Percentiles rank a stretch among this genome's conserved stretches.
These are phyloP conservation scores for Cheilosia pagana DNA, from an alignment of 2,888 invertebrate species.

Conservation along the genomic window DNA sequence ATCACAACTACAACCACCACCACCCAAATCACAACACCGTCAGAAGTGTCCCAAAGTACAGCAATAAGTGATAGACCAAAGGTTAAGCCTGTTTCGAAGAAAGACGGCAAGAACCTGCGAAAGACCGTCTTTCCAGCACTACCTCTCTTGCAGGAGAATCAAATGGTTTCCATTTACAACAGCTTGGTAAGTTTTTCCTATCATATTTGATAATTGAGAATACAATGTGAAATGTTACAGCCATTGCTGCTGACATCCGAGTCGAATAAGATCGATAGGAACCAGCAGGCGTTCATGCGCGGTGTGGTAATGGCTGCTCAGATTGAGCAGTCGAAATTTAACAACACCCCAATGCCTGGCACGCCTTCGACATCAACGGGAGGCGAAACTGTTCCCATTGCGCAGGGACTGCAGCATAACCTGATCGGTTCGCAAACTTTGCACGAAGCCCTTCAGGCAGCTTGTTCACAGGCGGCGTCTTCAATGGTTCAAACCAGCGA, in stretches of 20 bases:
- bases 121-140: slow-evolving; percentile 85
- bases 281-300: slow-evolving; percentile 78
- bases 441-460: slow-evolving; percentile 78
- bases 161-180: slow-evolving; percentile 83
- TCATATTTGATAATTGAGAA: neutral
- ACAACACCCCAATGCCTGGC: slow-evolving; percentile 64
- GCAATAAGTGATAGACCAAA: slow-evolving; percentile 93
- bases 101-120: slow-evolving; percentile 90
- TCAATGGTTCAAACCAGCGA: slow-evolving; percentile 75
- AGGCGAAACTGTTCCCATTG: slow-evolving; percentile 72
- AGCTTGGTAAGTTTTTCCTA: slow-evolving; percentile 81
- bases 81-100: slow-evolving; percentile 91
- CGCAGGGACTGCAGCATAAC: slow-evolving; percentile 72
- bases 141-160: slow-evolving; percentile 81
- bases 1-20: slow-evolving; percentile 75
- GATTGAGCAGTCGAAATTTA: slow-evolving; percentile 74
- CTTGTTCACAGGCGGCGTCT: slow-evolving; percentile 77
- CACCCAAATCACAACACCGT: slow-evolving; percentile 82
- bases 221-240: slow-evolving; percentile 34
- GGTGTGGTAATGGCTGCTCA: slow-evolving; percentile 75
- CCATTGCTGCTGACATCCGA: slow-evolving; percentile 77
- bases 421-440: slow-evolving; percentile 77
- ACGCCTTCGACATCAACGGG: slow-evolving; percentile 70
- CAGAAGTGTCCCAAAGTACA: slow-evolving; percentile 86
- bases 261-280: slow-evolving; percentile 77